Evolutionary conservation across 2,888 invertebrate genomes (phyloP).

Genomic region (Chloroclystis v-ata): DNA sequence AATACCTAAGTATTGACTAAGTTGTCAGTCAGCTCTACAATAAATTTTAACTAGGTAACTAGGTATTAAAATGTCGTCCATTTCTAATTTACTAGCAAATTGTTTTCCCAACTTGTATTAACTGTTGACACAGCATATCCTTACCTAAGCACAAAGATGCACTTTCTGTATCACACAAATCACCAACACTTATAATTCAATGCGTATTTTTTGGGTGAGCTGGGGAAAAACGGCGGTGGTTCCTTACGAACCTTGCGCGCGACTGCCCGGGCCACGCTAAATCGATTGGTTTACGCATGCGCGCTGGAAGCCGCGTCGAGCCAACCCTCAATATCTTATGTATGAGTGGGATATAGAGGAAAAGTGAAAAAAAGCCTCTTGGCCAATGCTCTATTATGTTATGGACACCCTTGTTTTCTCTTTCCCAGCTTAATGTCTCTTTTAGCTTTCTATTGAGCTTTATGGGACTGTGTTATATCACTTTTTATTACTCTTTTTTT

Average conservation of each 20-base stretch:
- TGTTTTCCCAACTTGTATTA: not conserved
- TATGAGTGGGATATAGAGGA: conserved; percentile 62
- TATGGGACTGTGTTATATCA: not conserved
- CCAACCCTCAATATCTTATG: conserved; percentile 71
- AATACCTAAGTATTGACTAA: too few relatives aligned
- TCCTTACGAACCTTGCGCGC: conserved; percentile 41
- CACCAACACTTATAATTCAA: conserved; percentile 43
- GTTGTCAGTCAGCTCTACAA: too few relatives aligned
- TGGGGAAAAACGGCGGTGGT: conserved; percentile 41
- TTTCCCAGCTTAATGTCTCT: conserved; percentile 7
- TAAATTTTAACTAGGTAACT: too few relatives aligned
- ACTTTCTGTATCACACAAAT: conserved; percentile 32
- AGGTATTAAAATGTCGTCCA: too few relatives aligned
- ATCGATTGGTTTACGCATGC: conserved; percentile 72
- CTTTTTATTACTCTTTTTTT: too few relatives aligned
- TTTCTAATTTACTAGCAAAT: not conserved
- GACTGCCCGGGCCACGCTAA: conserved; percentile 59
- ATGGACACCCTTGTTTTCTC: conserved; percentile 2
- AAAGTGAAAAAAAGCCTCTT: conserved; percentile 53
- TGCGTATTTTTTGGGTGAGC: conserved; percentile 56
- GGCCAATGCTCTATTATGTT: conserved; percentile 33
- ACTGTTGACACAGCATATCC: not conserved
- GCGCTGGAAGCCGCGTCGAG: conserved; percentile 52
- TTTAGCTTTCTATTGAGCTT: not conserved
- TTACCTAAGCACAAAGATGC: conserved; percentile 21